Percentiles rank a stretch among this genome's conserved stretches.
Conservation (phyloP, 2,888 invertebrate species). For the Plebejus argus region DNA sequence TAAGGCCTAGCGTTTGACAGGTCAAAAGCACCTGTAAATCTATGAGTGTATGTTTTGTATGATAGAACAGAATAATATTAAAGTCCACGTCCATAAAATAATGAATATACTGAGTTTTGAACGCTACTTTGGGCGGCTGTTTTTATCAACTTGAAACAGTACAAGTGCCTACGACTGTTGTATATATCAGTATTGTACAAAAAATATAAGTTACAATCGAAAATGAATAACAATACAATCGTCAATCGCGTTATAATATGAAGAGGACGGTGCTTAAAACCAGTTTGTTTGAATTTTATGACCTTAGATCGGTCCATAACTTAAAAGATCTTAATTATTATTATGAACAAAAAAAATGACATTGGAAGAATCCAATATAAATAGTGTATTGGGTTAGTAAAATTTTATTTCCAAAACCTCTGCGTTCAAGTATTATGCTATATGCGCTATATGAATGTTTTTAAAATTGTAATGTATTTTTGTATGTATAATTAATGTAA, state of each 20-base stretch:
- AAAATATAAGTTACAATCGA: background rate
- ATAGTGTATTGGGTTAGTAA: background rate
- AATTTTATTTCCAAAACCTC: background rate
- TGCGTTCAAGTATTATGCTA: background rate
- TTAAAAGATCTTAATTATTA: too few relatives aligned
- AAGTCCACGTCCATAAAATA: background rate
- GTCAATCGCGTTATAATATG: background rate
- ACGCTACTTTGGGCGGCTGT: background rate
- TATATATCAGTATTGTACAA: constrained; percentile 11
- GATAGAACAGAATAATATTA: background rate
- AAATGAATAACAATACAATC: background rate
- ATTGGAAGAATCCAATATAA: background rate
- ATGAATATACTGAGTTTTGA: background rate
- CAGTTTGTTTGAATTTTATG: background rate
- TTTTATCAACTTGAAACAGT: background rate
- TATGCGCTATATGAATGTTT: constrained; percentile 22
- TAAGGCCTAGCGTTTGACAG: constrained; percentile 18
- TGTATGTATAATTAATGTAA: constrained; percentile 29
- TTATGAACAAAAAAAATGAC: background rate
- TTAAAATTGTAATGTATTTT: constrained; percentile 29
- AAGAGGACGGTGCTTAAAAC: background rate
- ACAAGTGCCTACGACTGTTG: constrained; percentile 5
- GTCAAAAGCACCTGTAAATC: constrained; percentile 13
- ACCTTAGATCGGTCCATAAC: background rate
- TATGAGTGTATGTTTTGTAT: constrained; percentile 1